Evolutionary conservation across 2,797 vertebrate species (phyloP).

Genomic region (Stomatorhinus walkeri): DNA sequence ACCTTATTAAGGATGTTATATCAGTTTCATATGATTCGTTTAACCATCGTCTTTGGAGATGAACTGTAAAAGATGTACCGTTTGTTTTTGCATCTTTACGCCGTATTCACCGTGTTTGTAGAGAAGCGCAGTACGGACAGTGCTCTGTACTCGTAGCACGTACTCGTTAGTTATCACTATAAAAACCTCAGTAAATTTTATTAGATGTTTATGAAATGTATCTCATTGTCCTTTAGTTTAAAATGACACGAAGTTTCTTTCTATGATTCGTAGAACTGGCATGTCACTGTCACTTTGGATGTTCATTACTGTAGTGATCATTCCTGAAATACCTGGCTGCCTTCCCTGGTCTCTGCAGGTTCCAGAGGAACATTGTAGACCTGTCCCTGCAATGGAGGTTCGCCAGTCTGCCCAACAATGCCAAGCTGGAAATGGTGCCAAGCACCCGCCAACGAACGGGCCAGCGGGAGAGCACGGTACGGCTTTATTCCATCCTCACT

Average conservation of each 20-base stretch:
- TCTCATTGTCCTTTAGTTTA: not conserved
- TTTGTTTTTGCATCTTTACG: not conserved
- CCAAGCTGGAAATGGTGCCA: conserved; percentile 91
- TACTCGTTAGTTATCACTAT: not conserved
- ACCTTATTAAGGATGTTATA: not conserved
- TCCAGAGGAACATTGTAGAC: conserved; percentile 85
- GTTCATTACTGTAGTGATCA: not conserved
- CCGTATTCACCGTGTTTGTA: not conserved
- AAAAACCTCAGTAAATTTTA: not conserved
- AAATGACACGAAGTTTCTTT: not conserved
- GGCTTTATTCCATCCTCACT: conserved; percentile 29
- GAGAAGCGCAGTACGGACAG: not conserved
- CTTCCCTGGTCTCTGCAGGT: conserved; percentile 57
- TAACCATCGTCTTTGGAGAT: not conserved
- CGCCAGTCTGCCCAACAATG: conserved; percentile 91
- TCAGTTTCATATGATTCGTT: not conserved
- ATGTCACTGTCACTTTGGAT: not conserved
- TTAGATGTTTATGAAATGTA: not conserved
- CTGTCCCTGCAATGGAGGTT: conserved; percentile 88
- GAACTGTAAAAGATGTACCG: not conserved
- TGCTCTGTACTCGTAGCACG: not conserved
- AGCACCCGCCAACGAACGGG: conserved; percentile 57
- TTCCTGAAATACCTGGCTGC: not conserved
- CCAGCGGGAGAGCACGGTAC: conserved; percentile 59
- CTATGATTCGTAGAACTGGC: not conserved